A percentile compares a stretch with the other conserved stretches of the same genome.
Conservation (phyloP, 1,140 invertebrate species). For the Pseudomyrmex gracilis region DNA sequence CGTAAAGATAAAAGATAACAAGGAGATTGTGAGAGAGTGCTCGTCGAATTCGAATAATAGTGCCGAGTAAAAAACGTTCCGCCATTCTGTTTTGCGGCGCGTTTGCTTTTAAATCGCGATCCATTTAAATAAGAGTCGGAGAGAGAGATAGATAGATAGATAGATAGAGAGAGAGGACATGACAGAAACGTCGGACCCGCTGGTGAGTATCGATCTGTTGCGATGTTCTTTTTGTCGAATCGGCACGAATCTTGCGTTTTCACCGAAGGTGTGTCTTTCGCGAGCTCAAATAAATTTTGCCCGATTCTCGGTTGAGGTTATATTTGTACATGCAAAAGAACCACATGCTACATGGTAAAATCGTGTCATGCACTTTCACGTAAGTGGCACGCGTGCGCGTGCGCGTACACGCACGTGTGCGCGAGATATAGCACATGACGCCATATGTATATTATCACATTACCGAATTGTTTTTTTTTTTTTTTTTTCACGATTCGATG, state of each 20-base stretch:
- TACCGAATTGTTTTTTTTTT: too few relatives aligned
- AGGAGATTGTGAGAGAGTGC: neutral
- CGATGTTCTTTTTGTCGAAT: conserved; percentile 7
- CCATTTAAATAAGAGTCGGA: neutral
- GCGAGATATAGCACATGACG: neutral
- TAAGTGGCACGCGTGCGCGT: conserved; percentile 1
- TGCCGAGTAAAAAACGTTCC: neutral
- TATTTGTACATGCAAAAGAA: conserved; percentile 15
- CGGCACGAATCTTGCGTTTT: neutral
- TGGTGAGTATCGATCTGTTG: conserved; percentile 64
- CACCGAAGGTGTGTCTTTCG: neutral
- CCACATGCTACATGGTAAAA: too few relatives aligned
- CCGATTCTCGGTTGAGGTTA: conserved; percentile 50
- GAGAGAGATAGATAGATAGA: too few relatives aligned
- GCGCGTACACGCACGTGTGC: neutral
- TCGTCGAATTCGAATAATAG: neutral
- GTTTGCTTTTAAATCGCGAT: conserved; percentile 11
- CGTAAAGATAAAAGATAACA: neutral
- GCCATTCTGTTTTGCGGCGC: neutral
- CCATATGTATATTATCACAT: neutral
- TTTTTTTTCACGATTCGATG: too few relatives aligned
- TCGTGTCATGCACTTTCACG: too few relatives aligned
- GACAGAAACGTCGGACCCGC: conserved; percentile 50
- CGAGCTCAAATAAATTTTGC: neutral
- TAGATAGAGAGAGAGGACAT: too few relatives aligned